phyloP scores from a whole-genome alignment of 92 coral and sea anemone species.

The Bergia puertoricense region DNA sequence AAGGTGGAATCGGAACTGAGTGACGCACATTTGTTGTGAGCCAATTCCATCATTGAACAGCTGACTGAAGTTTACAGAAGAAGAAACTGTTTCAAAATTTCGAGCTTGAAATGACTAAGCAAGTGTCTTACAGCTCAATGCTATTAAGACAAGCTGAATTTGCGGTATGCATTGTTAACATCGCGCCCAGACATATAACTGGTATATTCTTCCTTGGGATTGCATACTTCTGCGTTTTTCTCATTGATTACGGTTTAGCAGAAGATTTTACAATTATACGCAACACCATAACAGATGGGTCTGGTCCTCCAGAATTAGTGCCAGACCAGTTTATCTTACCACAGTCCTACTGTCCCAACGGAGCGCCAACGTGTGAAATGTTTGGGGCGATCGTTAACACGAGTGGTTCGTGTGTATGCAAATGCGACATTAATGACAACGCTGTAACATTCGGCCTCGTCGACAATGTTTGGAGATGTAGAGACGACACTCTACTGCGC shows the following conservation, averaged over 20 bases:
- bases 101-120: too few species aligned
- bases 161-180: too few species aligned
- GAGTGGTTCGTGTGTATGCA: neutral
- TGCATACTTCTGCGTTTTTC: too few species aligned
- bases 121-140: too few species aligned
- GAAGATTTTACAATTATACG: constrained; percentile 7
- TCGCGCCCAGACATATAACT: too few species aligned
- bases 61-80: too few species aligned
- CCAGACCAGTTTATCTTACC: neutral
- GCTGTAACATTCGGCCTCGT: neutral
- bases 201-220: too few species aligned
- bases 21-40: too few species aligned
- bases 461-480: constrained; percentile 5
- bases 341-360: neutral
- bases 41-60: too few species aligned
- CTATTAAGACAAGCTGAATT: too few species aligned
- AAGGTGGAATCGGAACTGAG: too few species aligned
- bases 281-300: neutral
- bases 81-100: too few species aligned
- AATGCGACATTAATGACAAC: neutral
- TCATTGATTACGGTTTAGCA: neutral
- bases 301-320: neutral
- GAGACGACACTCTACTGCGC: neutral
- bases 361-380: neutral
- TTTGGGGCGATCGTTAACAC: neutral